Evolutionary conservation across 1,140 invertebrate genomes (phyloP), one percentile per base, ranked within the genome.

Genomic region (Neoseiulus cucumeris): DNA sequence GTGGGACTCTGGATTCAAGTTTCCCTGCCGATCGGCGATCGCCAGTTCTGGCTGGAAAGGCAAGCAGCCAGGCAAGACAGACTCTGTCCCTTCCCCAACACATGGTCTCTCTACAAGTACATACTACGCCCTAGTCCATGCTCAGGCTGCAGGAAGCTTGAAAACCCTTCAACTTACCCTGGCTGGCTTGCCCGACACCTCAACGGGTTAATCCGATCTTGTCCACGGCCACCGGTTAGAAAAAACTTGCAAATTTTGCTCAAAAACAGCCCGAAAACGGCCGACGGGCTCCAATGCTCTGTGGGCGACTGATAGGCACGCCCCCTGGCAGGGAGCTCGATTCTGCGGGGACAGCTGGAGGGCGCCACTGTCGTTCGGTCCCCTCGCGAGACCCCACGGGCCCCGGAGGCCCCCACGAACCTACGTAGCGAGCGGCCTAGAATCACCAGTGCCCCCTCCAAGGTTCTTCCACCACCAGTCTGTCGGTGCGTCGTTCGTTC

Each of bases 251-350:
- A 25, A 59, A 59, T 59, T 59, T 59, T 59, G 51, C 33, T 25
- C 25, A 59, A 59, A 59, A 59, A 59, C 51, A 59, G 33, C 33
- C 51, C 51, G 51, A 59, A 59, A 59, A 59, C 51, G 17, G 51
- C 22, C 51, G 33, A 59, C 51, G 51, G 51, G 51, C 51, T 59
- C 22, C 51, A 59, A 59, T 59, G 51, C 51, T 59, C 51, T 59
- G 14, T 59, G 33, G 51, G 51, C 51, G 51, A 59, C 51, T 59
- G 51, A 59, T 33, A 59, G 51, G 51, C 51, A 59, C 51, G 51
- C 51, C 51, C 51, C 51, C 51, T 59, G 51, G 51, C 22, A 25
- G 22, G 51, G 51, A 25, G 14, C 25, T 33, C 33, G 51, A 25
- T 59, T 59, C 51, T 59, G 25, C 14, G 33, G 22, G 51, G 17